Conservation (phyloP, 1,140 invertebrate species). For the Acromyrmex heyeri region DNA sequence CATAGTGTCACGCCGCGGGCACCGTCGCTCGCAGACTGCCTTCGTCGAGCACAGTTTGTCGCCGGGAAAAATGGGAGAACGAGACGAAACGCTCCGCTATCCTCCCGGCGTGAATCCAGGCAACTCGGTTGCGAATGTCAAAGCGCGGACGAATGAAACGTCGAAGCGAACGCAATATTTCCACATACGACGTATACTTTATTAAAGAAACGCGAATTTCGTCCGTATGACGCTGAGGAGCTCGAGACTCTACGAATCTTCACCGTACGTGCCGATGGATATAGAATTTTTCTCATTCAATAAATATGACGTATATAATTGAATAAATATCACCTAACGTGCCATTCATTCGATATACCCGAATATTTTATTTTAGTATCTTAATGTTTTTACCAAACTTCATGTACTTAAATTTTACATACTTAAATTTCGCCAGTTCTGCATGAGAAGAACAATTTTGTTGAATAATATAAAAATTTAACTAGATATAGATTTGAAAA, state of each 20-base stretch:
- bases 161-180: slow-evolving; percentile 52
- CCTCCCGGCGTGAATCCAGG: slow-evolving; percentile 27
- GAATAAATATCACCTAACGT: not conserved
- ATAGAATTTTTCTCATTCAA: not conserved
- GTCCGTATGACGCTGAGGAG: not conserved
- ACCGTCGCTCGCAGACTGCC: slow-evolving; percentile 67
- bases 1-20: slow-evolving; percentile 79
- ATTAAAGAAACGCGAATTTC: slow-evolving; percentile 43
- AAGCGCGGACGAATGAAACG: slow-evolving; percentile 34
- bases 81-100: slow-evolving; percentile 39
- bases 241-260: not conserved
- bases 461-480: no score
- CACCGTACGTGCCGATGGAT: not conserved
- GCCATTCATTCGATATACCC: not conserved
- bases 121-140: slow-evolving; percentile 41
- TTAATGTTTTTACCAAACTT: not conserved
- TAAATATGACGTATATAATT: not conserved
- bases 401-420: slow-evolving; percentile 4
- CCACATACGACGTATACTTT: slow-evolving; percentile 44
- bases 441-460: not conserved
- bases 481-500: no score
- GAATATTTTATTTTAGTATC: not conserved
- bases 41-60: slow-evolving; percentile 61
- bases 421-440: not conserved
- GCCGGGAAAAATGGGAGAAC: slow-evolving; percentile 59